Conservation (phyloP, 2,113 vertebrate species). For the Chaenogobius annularis region DNA sequence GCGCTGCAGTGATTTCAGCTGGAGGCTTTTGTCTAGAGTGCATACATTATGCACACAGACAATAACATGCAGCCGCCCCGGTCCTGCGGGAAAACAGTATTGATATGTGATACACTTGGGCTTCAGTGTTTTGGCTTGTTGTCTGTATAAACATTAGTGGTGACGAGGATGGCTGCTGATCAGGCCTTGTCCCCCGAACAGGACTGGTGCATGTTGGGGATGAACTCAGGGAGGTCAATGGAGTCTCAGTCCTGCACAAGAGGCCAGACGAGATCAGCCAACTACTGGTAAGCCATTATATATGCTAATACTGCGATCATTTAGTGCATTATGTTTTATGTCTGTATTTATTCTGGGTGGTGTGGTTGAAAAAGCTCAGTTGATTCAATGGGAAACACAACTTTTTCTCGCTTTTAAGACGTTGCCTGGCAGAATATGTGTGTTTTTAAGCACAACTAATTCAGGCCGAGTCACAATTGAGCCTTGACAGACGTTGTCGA, state of each 20-base stretch:
- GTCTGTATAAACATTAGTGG: slow-evolving; percentile 24
- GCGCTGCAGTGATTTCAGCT: slow-evolving; percentile 11
- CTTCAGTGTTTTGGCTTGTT: slow-evolving; percentile 49
- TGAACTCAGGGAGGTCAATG: slow-evolving; percentile 94
- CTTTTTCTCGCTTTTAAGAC: no score
- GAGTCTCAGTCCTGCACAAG: slow-evolving; percentile 89
- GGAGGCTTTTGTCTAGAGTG: slow-evolving; percentile 8
- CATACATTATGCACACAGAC: slow-evolving; percentile 6
- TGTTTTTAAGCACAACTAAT: no score
- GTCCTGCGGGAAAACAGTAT: slow-evolving; percentile 23
- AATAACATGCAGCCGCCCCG: not conserved
- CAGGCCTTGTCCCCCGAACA: slow-evolving; percentile 49
- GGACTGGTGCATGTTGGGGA: slow-evolving; percentile 95
- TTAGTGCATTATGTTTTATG: no score
- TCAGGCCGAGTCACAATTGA: no score
- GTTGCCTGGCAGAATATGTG: no score
- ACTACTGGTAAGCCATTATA: slow-evolving; percentile 82
- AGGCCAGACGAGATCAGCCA: slow-evolving; percentile 96
- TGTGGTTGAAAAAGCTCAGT: no score
- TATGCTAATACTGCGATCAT: not conserved
- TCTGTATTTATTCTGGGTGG: no score
- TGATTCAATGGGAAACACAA: no score
- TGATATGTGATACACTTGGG: slow-evolving; percentile 31
- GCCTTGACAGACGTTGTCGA: no score
- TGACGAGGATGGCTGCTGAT: not conserved